Conservation (phyloP, 1,140 invertebrate genomes). For the Camponotus floridanus region DNA sequence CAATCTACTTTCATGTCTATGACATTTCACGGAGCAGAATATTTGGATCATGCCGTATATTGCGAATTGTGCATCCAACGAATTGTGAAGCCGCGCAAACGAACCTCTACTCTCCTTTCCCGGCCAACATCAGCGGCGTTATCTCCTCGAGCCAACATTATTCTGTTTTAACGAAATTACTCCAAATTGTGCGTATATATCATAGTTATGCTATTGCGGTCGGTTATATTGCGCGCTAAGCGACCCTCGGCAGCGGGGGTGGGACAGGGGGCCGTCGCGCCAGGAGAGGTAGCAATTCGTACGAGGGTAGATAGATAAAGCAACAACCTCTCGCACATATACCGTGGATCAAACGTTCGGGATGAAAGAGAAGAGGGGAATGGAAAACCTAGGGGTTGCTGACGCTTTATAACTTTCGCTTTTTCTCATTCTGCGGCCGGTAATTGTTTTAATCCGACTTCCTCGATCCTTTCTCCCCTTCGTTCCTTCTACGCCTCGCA, state of each 20-base stretch:
- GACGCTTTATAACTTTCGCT: conserved; percentile 62
- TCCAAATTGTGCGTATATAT: conserved; percentile 79
- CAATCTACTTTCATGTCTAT: background rate
- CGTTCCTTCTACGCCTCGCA: background rate
- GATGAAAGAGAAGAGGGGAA: background rate
- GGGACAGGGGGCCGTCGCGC: background rate
- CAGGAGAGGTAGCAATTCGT: conserved; percentile 55
- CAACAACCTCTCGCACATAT: conserved; percentile 1
- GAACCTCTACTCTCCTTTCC: conserved; percentile 15
- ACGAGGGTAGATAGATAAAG: conserved; percentile 21
- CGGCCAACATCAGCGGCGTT: conserved; percentile 33
- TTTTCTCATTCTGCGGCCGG: conserved; percentile 56
- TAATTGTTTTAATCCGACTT: conserved; percentile 67
- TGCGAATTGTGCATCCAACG: conserved; percentile 1
- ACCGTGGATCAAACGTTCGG: conserved; percentile 19
- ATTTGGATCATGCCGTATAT: conserved; percentile 1
- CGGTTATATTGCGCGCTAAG: conserved; percentile 75
- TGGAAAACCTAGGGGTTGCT: background rate
- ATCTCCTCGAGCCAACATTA: conserved; percentile 61
- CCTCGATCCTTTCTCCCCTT: conserved; percentile 11
- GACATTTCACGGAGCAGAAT: background rate
- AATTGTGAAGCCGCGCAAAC: background rate
- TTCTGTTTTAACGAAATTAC: conserved; percentile 79
- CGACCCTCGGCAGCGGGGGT: conserved; percentile 40
- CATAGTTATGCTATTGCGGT: conserved; percentile 78